A percentile compares a stretch with the other conserved stretches of the same genome.
Conservation (phyloP, 2,797 vertebrate species). For the Serranus cabrilla region DNA sequence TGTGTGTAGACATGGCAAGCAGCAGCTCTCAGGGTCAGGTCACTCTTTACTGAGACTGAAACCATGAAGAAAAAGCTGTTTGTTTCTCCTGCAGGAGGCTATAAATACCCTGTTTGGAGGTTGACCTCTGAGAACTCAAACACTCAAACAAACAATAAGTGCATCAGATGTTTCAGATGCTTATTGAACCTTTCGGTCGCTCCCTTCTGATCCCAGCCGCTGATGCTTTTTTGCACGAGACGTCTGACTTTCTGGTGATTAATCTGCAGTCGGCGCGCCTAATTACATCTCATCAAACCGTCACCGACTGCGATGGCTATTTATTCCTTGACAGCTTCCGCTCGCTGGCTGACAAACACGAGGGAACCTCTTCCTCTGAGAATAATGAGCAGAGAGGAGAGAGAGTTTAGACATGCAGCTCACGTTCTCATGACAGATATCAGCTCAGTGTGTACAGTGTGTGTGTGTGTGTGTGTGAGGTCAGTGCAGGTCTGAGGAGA, state of each 20-base stretch:
- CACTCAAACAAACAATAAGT: too few species aligned
- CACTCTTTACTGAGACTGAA: not conserved
- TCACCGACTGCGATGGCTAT: constrained; percentile 59
- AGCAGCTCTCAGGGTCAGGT: constrained; percentile 13
- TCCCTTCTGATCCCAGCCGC: constrained; percentile 29
- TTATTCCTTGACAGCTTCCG: constrained; percentile 59
- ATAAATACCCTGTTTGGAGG: not conserved
- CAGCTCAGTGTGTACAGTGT: not conserved
- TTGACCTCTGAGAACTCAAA: constrained; percentile 44
- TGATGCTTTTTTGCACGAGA: constrained; percentile 26
- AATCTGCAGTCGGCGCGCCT: constrained; percentile 67
- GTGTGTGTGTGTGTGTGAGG: too few species aligned
- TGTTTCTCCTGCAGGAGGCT: not conserved
- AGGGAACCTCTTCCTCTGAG: constrained; percentile 11
- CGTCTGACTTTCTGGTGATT: constrained; percentile 57
- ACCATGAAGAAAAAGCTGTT: not conserved
- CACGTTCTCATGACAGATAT: constrained; percentile 38
- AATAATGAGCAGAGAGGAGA: constrained; percentile 22
- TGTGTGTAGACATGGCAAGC: not conserved
- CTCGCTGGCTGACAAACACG: constrained; percentile 42
- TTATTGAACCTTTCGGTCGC: constrained; percentile 21
- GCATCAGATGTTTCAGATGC: too few species aligned
- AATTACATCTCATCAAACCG: constrained; percentile 77
- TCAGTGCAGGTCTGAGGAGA: constrained; percentile 35
- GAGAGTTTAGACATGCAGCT: constrained; percentile 39